phyloP scores from a whole-genome alignment of 92 coral and sea anemone species.

The Umimayanthus chanpuru region DNA sequence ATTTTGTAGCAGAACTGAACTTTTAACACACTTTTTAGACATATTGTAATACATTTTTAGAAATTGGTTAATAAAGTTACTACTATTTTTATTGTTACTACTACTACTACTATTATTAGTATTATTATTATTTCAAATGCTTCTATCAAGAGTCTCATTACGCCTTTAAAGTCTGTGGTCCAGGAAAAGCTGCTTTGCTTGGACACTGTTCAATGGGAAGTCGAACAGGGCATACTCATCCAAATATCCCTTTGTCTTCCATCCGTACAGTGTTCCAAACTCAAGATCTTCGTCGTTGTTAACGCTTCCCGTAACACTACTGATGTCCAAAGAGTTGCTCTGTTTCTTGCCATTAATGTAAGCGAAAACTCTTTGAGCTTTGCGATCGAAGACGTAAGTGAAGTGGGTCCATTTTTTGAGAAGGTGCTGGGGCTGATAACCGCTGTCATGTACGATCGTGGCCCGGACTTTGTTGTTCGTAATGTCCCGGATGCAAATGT shows the following conservation, averaged over 20 bases:
- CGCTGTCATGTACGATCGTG: conserved; percentile 53
- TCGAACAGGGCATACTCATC: not conserved
- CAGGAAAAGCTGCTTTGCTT: not conserved
- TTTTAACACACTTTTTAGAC: too few relatives aligned
- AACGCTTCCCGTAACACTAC: too few relatives aligned
- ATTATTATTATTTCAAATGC: too few relatives aligned
- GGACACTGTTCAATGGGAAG: not conserved
- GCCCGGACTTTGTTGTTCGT: conserved; percentile 43
- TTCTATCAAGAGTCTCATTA: not conserved
- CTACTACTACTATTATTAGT: too few relatives aligned
- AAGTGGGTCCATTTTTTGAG: not conserved
- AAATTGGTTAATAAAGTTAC: too few relatives aligned
- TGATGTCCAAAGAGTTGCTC: not conserved
- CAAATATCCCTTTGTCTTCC: not conserved
- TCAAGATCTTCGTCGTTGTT: not conserved
- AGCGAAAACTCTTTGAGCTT: not conserved
- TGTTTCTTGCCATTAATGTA: not conserved
- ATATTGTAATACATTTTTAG: too few relatives aligned
- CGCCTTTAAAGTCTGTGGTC: not conserved
- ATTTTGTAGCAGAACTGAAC: too few relatives aligned
- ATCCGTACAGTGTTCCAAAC: conserved; percentile 2
- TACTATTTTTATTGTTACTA: too few relatives aligned
- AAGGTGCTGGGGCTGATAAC: conserved; percentile 44
- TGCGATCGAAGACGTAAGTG: not conserved
- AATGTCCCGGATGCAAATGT: conserved; percentile 73